Conservation (phyloP, 35 echinoderm and acorn worm genomes). For the Diadema setosum region DNA sequence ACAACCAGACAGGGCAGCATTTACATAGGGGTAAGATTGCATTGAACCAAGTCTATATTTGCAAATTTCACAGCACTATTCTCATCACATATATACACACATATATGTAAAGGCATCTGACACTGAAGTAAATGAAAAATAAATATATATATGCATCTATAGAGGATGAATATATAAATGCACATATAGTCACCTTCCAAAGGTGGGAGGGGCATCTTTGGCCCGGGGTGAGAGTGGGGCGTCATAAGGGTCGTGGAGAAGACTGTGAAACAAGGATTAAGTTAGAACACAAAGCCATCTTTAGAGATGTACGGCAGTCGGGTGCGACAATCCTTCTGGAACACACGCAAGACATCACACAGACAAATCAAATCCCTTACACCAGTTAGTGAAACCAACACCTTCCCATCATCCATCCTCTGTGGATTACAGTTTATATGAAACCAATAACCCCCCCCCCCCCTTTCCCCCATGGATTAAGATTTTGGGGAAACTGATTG, state of each 20-base stretch:
- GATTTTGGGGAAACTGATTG: no score
- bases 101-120: background rate
- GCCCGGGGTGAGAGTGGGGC: slow-evolving; percentile 84
- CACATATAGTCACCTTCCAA: slow-evolving; percentile 68
- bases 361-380: no score
- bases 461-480: no score
- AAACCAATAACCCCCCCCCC: no score
- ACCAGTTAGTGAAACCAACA: no score
- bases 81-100: background rate
- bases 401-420: no score
- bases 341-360: no score
- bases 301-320: no score
- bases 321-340: no score
- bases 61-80: background rate
- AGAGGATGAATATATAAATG: background rate
- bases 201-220: slow-evolving; percentile 79
- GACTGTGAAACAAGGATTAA: slow-evolving; percentile 43
- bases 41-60: background rate
- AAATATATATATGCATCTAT: background rate
- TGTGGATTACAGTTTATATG: no score
- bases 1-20: no score
- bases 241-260: slow-evolving; percentile 42
- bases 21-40: no score
- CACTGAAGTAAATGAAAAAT: background rate
- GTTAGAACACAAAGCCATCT: background rate